Conservation (phyloP, 1,140 invertebrate species). For the Meloidogyne exigua region DNA sequence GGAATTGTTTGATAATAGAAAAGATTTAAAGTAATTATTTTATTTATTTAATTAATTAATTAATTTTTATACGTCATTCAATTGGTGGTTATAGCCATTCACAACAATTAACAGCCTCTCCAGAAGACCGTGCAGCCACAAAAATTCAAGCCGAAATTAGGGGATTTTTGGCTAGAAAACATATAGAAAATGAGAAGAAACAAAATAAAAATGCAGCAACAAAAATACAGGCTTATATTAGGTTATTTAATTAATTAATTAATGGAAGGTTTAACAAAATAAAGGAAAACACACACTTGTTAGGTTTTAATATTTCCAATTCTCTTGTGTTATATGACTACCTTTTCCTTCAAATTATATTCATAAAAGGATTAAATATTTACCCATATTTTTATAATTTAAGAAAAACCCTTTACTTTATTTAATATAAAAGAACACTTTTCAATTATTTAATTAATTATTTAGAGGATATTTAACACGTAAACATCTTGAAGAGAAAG, state of each 20-base stretch:
- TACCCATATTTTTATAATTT: too few species aligned
- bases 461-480: constrained; percentile 59
- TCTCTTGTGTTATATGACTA: too few species aligned
- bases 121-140: constrained; percentile 59
- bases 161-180: constrained; percentile 56
- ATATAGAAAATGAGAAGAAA: constrained; percentile 55
- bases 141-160: constrained; percentile 62
- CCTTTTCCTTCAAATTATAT: too few species aligned
- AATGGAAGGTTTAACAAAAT: too few species aligned
- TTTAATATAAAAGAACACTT: too few species aligned
- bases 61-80: constrained; percentile 55
- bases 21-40: constrained; percentile 53
- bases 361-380: too few species aligned
- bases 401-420: too few species aligned
- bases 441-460: too few species aligned
- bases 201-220: constrained; percentile 57
- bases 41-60: neutral
- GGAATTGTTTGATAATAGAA: constrained; percentile 50
- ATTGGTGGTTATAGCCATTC: constrained; percentile 56
- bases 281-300: too few species aligned
- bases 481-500: constrained; percentile 57
- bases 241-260: constrained; percentile 37
- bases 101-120: constrained; percentile 43
- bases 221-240: constrained; percentile 61
- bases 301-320: too few species aligned